Base-by-base conservation (phyloP, 2,888 invertebrate genomes). In the Himalopsyche tibetana region DNA sequence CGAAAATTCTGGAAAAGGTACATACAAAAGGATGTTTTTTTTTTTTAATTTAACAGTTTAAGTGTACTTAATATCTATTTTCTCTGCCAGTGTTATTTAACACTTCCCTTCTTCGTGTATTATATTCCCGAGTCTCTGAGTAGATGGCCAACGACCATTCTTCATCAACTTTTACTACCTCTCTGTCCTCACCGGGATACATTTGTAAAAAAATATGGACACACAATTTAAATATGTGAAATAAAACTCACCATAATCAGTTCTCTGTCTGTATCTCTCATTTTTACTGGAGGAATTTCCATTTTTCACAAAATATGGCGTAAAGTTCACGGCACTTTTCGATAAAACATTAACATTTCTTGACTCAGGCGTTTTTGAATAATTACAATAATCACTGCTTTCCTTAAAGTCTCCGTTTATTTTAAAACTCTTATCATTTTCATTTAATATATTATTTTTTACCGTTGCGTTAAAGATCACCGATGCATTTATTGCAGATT, bases 271-370 rank as follows among this genome's bases (percentile, higher is more conserved):
- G n/a, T 63, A n/a, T 63, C 5, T 8, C 9, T 63, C 19, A n/a
- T 28, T 6, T 9, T 63, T 63, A 19, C 9, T 63, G 11, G 63
- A 63, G 19, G 0, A 19, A 63, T 63, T 63, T 63, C 63, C 63
- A 63, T 63, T 63, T 28, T 63, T 28, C n/a, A 63, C 63, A 63
- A 63, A 63, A 11, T 4, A 19, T 2, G 63, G 28, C 5, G 63
- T 63, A 63, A 63, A 63, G 28, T 63, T 63, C 63, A 63, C 63
- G 9, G 9, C 63, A 63, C 63, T 63, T 63, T 63, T 63, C 19
- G 63, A 19, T n/a, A 63, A 63, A 19, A 63, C 63, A 63, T 19
- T 63, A 11, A 11, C 28, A 63, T 63, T 63, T 19, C 5, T 63
- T 19, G 4, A 63, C n/a, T 11, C 19, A 5, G 6, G 8, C n/a